A percentile compares a stretch with the other conserved stretches of the same genome.
Conservation (phyloP, 2,888 invertebrate species). For the Diloba caeruleocephala region DNA sequence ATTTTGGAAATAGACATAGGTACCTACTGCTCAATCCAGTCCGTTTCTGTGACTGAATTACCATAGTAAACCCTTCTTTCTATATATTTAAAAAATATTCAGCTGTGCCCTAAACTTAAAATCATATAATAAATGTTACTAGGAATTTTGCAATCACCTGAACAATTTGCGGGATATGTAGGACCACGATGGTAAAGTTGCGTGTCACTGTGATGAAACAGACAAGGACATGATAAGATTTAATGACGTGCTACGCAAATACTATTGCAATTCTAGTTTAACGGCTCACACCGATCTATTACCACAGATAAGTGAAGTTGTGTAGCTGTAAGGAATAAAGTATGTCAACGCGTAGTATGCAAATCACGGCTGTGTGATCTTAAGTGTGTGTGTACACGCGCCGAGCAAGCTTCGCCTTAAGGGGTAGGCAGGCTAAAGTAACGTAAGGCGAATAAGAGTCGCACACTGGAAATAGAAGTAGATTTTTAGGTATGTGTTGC, state of each 20-base stretch:
- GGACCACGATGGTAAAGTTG: constrained; percentile 36
- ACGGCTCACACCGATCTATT: constrained; percentile 58
- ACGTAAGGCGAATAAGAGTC: not conserved
- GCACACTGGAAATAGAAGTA: no score
- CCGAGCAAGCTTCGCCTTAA: constrained; percentile 25
- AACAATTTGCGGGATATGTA: constrained; percentile 17
- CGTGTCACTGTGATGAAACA: constrained; percentile 52
- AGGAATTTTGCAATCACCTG: constrained; percentile 8
- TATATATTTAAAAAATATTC: no score
- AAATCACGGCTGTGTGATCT: constrained; percentile 51
- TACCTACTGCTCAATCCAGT: no score
- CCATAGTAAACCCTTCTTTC: no score
- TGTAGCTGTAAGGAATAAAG: constrained; percentile 52
- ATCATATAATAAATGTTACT: not conserved
- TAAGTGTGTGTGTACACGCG: constrained; percentile 54
- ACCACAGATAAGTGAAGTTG: constrained; percentile 52
- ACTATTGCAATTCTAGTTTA: constrained; percentile 55
- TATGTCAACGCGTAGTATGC: constrained; percentile 50
- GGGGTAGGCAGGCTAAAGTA: constrained; percentile 25
- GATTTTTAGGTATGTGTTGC: no score
- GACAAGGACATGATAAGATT: constrained; percentile 53
- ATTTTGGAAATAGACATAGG: no score
- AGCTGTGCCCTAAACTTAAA: no score
- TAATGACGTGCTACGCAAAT: constrained; percentile 58
- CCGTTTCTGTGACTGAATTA: no score